Evolutionary conservation across 2,797 vertebrate genomes (phyloP), one percentile per base, ranked within the genome.

Genomic region (Malacoctenus gilli): DNA sequence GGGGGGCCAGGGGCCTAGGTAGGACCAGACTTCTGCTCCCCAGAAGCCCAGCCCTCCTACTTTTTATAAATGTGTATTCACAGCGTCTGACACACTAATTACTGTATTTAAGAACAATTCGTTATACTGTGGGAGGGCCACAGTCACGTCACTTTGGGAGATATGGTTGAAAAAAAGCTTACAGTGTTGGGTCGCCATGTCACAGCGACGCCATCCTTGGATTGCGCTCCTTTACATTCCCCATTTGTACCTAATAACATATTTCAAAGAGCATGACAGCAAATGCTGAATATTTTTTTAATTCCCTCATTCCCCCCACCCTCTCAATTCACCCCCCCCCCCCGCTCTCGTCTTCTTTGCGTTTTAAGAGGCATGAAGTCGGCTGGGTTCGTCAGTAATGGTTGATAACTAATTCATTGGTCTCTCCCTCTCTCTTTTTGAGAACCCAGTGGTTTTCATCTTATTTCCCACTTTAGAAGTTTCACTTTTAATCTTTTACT

Each of bases 371-470:
- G 63, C 78, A 78, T 67, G 68, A 79, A 85, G 74, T 80, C 48
- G 57, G 62, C 69, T 25, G 77, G 73, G 67, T 88, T 87, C 77
- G 80, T 84, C 72, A 75, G 83, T 86, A 91, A 89, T 85, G 83
- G 79, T 82, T 91, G 77, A 92, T 89, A 79, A 89, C 76, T 88
- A 86, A 89, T 91, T 90, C 77, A 91, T 87, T 73, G 75, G 71
- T 61, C 61, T 28, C 25, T 28, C 25, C 9, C 42, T 76, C 75
- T 72, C 69, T 71, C 65, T 62, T 55, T 88, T 76, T 86, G 64
- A 80, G 65, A 82, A 79, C 41, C 55, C 74, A 79, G 59, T 75
- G 61, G 68, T 85, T 86, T 85, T 87, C 71, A 84, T 87, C 79
- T 86, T 59, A 86, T 85, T 85, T 85, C 58, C 63, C 56, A 73